Conservation (phyloP, 2,797 vertebrate genomes). For the Hephaestus fuliginosus region DNA sequence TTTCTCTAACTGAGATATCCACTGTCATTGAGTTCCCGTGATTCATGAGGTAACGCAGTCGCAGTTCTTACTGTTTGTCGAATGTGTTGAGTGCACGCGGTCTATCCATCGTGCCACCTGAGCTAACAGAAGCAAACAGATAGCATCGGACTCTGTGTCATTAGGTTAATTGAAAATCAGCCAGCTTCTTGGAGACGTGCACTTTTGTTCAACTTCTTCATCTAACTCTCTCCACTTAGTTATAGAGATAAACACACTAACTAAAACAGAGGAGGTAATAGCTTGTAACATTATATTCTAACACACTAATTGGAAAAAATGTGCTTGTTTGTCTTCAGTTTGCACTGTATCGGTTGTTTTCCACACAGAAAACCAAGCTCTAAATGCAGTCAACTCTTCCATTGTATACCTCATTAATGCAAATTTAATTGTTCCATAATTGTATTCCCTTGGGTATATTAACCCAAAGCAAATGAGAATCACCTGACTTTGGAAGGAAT, state of each 20-base stretch:
- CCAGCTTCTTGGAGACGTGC: conserved; percentile 38
- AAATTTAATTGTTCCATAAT: conserved; percentile 62
- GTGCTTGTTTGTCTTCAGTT: conserved; percentile 29
- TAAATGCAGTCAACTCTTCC: conserved; percentile 12
- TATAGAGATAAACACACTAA: conserved; percentile 48
- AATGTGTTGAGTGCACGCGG: conserved; percentile 5
- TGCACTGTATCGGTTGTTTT: conserved; percentile 17
- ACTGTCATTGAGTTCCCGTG: conserved; percentile 1
- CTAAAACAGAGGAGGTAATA: not conserved
- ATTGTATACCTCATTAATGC: conserved; percentile 51
- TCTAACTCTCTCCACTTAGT: conserved; percentile 47
- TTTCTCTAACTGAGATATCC: conserved; percentile 43
- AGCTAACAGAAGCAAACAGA: conserved; percentile 49
- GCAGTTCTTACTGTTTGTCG: conserved; percentile 7
- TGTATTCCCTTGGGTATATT: conserved; percentile 52
- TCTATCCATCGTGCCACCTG: conserved; percentile 24
- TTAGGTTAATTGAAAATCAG: conserved; percentile 69
- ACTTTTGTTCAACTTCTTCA: conserved; percentile 48
- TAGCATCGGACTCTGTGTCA: conserved; percentile 41
- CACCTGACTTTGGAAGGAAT: conserved; percentile 48
- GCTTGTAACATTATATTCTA: conserved; percentile 8
- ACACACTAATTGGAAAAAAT: conserved; percentile 48
- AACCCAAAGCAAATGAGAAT: conserved; percentile 58
- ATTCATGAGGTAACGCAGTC: conserved; percentile 10
- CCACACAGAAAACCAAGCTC: not conserved